phyloP scores from a whole-genome alignment of 2,797 vertebrate genomes.

The Sylvilagus floridanus region DNA sequence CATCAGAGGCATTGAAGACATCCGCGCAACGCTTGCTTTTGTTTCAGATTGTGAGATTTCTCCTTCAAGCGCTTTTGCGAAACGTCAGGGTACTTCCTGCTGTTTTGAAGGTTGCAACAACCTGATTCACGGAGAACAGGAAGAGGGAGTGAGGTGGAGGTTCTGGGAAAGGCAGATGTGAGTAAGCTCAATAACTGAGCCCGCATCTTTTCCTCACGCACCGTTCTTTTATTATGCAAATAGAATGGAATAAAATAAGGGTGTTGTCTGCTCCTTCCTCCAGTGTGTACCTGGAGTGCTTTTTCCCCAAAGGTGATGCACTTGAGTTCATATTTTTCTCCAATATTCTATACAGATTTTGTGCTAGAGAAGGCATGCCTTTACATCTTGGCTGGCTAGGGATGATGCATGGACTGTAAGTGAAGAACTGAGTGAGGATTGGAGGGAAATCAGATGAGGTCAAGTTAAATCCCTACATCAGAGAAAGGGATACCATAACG shows the following conservation, averaged over 20 bases:
- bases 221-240: neutral
- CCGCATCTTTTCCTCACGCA: neutral
- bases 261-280: neutral
- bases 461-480: neutral
- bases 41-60: neutral
- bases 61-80: neutral
- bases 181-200: neutral
- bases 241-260: neutral
- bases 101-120: neutral
- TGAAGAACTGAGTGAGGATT: conserved; percentile 43
- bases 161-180: neutral
- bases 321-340: conserved; percentile 8
- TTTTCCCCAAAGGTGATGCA: neutral
- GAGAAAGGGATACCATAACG: neutral
- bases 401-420: neutral
- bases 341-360: no score
- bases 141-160: neutral
- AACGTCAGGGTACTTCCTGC: neutral
- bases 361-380: neutral
- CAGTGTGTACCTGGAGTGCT: neutral
- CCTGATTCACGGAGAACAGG: neutral
- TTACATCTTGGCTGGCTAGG: neutral
- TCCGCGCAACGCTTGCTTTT: neutral
- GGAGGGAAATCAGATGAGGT: neutral
- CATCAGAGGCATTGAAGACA: neutral